Evolutionary conservation across 1,140 invertebrate genomes (phyloP), one percentile per base, ranked within the genome.

Genomic region (Mactra quadrangularis): DNA sequence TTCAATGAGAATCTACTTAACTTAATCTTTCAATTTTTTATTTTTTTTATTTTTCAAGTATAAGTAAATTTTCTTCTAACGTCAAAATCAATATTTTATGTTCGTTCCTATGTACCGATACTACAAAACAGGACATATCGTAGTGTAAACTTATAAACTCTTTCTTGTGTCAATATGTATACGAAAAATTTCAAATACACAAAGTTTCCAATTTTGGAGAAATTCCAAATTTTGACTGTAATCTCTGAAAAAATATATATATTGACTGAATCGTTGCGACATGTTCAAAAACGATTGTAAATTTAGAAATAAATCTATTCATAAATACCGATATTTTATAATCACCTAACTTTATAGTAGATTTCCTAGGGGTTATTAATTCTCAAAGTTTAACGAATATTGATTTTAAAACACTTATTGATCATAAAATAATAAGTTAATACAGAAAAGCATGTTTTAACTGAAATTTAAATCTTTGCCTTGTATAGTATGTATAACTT

Each of bases 301-400:
- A 50, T 68, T 68, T 68, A 27, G 64, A 68, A 68, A 68, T 68
- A 68, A 68, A 68, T 68, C 64, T 68, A 29, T 52, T 50, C 41
- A 41, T 68, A 68, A 52, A 68, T 68, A 68, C 38, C 64, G 17
- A 47, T 41, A 15, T 68, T 68, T 68, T 68, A 68, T 68, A 68
- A 68, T 68, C 64, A 47, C 64, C 47, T 27, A 41, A 47, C 47
- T 68, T 41, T 17, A 11, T 9, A 25, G n/a, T 27, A 68, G 64
- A 68, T 68, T 68, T 68, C 64, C 47, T 68, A 15, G 6, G 64
- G 64, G 64, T 68, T 68, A 68, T 68, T 68, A 68, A 68, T 68
- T 68, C 64, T 68, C 45, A 47, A 68, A 35, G 64, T 68, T 68
- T 68, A 64, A 35, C 47, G 64, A 68, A 47, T 68, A 68, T 68